phyloP scores from a whole-genome alignment of 2,113 vertebrate genomes.

The Pseudopipra pipra region DNA sequence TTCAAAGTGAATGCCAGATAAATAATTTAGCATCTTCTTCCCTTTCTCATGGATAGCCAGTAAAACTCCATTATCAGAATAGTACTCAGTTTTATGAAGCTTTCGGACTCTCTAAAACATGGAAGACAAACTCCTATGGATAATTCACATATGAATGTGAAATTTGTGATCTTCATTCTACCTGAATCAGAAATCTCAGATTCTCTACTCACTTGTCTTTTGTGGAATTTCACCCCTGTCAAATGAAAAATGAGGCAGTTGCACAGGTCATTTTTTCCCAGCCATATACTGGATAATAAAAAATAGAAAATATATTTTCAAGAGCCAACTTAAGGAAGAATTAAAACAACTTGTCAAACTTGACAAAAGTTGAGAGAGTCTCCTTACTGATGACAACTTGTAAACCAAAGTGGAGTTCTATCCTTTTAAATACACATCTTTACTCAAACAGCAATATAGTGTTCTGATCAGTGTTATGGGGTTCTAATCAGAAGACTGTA shows the following conservation, averaged over 20 bases:
- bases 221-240: neutral
- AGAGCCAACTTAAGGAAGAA: neutral
- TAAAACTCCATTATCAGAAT: neutral
- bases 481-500: rapidly evolving
- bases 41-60: neutral
- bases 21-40: neutral
- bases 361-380: neutral
- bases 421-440: neutral
- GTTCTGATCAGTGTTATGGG: neutral
- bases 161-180: neutral
- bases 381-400: neutral
- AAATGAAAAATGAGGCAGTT: neutral
- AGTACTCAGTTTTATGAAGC: neutral
- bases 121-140: neutral
- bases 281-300: neutral
- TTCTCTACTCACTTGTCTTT: neutral
- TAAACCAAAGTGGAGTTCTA: neutral
- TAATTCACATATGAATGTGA: neutral
- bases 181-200: neutral
- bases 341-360: neutral
- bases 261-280: neutral
- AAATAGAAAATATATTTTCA: neutral
- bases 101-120: neutral
- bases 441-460: neutral
- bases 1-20: neutral